A percentile compares a stretch with the other conserved stretches of the same genome.
Conservation (phyloP, 1,140 invertebrate genomes). For the Sitobion miscanthi region DNA sequence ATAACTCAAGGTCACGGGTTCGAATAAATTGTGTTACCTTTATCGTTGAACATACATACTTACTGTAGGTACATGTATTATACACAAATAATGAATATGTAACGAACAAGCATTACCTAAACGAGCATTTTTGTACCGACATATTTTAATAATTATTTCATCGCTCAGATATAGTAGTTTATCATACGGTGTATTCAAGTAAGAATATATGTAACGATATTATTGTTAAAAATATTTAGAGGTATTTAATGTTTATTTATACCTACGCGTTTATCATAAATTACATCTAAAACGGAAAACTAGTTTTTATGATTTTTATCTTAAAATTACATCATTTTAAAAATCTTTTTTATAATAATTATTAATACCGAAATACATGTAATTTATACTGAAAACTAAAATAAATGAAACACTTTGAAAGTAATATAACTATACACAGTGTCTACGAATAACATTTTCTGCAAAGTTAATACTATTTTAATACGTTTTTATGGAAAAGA, state of each 20-base stretch:
- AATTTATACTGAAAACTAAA: not conserved
- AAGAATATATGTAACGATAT: not conserved
- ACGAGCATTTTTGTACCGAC: too few relatives aligned
- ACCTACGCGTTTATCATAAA: not conserved
- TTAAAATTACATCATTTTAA: not conserved
- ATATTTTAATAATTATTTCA: not conserved
- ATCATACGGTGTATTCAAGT: not conserved
- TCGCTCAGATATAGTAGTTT: not conserved
- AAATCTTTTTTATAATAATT: not conserved
- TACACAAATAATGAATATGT: not conserved
- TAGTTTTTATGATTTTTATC: not conserved
- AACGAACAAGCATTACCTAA: not conserved
- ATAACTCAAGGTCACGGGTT: not conserved
- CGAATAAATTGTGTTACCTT: not conserved
- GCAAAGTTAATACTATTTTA: not conserved
- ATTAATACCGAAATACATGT: not conserved
- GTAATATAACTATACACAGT: not conserved
- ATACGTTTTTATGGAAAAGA: not conserved
- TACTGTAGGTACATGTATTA: too few relatives aligned
- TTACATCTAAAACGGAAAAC: not conserved
- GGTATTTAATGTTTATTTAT: not conserved
- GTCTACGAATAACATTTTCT: not conserved
- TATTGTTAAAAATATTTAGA: not conserved
- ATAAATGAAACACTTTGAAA: not conserved
- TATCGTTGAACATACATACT: too few relatives aligned